Base-by-base conservation (phyloP, 2,888 invertebrate species). In the Agrilus biguttatus region DNA sequence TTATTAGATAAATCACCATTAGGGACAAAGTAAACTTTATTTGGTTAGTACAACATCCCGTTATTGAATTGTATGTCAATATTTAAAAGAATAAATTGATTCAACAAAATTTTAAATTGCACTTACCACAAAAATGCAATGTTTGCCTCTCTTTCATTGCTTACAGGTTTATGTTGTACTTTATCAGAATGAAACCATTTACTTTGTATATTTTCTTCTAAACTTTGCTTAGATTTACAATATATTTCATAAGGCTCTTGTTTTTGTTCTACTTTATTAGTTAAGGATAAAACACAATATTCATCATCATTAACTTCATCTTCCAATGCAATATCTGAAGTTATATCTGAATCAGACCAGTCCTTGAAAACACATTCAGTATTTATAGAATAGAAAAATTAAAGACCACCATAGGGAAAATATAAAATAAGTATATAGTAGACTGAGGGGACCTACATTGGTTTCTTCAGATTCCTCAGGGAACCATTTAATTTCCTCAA, bases 121-220 rank as follows among this genome's bases (percentile, higher is more conserved):
- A 41, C 47, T 54, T 51, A 63, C 65, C 63, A 64, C 41, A 57
- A 47, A 38, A 62, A 50, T 21, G 61, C 61, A 21, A 62, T 52
- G 45, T 61, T 61, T 13, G 63, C 63, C 45, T 60, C 60, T 17
- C 49, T 44, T 42, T 51, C 52, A 3, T 51, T 43, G 52, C 62
- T 63, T 6, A 45, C 41, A 5, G 65, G 63, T 23, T 53, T 40
- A 45, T 56, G 55, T 37, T 43, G 40, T 32, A 58, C 53, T 12
- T 45, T 28, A 5, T 55, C 49, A n/a, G 50, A 41, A 45, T 55
- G 54, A 47, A 58, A 65, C 64, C 64, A 64, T 2, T 52, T 47
- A 43, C 57, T 55, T 46, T 65, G 63, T 8, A 63, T 53, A 12
- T 51, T 59, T 19, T 49, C 49, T 14, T 53, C 33, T 23, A 62